Base-by-base conservation (phyloP, 2,888 invertebrate genomes). In the Macropis europaea region DNA sequence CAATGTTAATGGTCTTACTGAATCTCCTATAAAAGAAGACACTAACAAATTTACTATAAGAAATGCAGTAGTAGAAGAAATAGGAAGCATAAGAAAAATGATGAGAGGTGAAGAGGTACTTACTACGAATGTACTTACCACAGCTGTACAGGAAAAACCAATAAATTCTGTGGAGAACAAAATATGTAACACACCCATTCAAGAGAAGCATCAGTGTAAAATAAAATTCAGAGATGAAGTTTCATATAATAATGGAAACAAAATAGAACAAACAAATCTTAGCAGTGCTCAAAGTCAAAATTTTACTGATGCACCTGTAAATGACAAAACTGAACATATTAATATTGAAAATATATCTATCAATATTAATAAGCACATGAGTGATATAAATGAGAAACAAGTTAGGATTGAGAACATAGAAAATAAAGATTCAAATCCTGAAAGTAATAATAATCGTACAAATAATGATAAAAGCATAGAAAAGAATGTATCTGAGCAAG, bases 181-280 rank as follows among this genome's bases (percentile, higher is more conserved):
- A 48, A 19, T 13, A 24, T 1, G 7, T 1, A 0, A 9, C 32
- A 26, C 13, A 13, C 6, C 9, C 13, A 5, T 11, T 9, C 7
- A 34, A 22, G 43, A 40, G 11, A 15, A 19, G 11, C 1, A 48
- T 34, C 13, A 4, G n/a, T 17, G 34, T 1, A 26, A 38, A 56
- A 34, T 6, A 0, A 52, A 50, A 6, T 5, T 13, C 3, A 43
- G 28, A 40, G 34, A 68, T 42, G 68, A 79, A 73, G 30, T 75
- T 68, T 54, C 61, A 42, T 30, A 67, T 28, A n/a, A 54, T n/a
- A 60, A 69, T 45, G 52, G 48, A 6, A 30, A 15, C 52, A 13
- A 3, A 15, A 17, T 11, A 7, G 2, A 1, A 1, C 0, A 7
- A n/a, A 3, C 15, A 22, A 19, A 9, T 22, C 6, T 0, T 15